Percentiles rank a stretch among this genome's conserved stretches.
Conservation (phyloP, 37 sponge, comb jelly and placozoan species). For the Chondrilla cf. caribensis region DNA sequence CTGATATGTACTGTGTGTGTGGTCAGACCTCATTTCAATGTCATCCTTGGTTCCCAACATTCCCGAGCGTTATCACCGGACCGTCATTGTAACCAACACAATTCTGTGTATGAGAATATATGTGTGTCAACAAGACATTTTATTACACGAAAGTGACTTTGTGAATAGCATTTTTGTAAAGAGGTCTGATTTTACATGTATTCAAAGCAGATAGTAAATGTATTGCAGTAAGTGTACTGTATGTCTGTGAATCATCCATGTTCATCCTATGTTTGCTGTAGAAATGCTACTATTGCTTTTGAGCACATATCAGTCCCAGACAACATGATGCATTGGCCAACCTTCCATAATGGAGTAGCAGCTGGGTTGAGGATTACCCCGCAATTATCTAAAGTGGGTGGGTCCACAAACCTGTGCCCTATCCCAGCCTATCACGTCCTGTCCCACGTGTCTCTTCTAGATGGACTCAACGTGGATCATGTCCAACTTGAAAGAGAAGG, state of each 20-base stretch:
- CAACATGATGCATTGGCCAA: slow-evolving; percentile 79
- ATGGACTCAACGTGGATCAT: slow-evolving; percentile 89
- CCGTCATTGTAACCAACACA: background rate
- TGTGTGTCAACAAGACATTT: too few species aligned
- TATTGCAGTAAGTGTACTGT: background rate
- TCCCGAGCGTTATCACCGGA: too few species aligned
- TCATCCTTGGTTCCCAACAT: too few species aligned
- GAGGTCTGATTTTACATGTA: too few species aligned
- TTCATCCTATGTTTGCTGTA: background rate
- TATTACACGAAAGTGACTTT: too few species aligned
- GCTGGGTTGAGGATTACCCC: slow-evolving; percentile 73
- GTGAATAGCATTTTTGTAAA: too few species aligned
- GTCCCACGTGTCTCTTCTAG: slow-evolving; percentile 28
- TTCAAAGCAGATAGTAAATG: too few species aligned
- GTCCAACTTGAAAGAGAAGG: slow-evolving; percentile 53
- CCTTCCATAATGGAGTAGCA: slow-evolving; percentile 98
- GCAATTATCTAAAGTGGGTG: slow-evolving; percentile 49
- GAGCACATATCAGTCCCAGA: slow-evolving; percentile 78
- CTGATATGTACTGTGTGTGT: too few species aligned
- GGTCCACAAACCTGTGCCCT: background rate
- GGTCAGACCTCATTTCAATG: too few species aligned
- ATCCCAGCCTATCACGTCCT: background rate
- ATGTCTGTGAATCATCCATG: background rate
- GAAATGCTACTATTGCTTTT: slow-evolving; percentile 64
- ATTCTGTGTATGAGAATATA: background rate